These are phyloP conservation scores for Drosophila kikkawai DNA, from an alignment of 1,140 invertebrate species.

Conservation along the genomic window DNA sequence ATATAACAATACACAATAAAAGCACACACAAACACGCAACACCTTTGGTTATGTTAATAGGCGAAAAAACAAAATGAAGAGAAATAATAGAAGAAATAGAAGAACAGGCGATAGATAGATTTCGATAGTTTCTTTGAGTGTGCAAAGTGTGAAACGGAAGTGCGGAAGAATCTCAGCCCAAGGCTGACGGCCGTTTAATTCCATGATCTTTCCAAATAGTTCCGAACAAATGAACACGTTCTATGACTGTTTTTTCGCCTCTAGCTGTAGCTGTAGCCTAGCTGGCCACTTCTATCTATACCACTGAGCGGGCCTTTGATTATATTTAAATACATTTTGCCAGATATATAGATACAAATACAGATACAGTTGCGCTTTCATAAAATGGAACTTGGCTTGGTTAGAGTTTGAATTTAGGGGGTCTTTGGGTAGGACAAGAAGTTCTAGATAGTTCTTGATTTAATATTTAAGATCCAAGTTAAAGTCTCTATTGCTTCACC, in stretches of 20 bases:
- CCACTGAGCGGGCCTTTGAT: conserved; percentile 23
- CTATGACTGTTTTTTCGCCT: conserved; percentile 65
- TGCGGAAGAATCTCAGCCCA: conserved; percentile 74
- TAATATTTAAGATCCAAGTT: too few species aligned
- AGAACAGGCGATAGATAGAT: conserved; percentile 43
- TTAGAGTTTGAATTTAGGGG: too few species aligned
- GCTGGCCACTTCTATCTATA: conserved; percentile 8
- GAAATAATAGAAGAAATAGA: conserved; percentile 23
- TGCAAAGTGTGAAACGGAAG: conserved; percentile 78
- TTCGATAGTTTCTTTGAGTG: conserved; percentile 39
- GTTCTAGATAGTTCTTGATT: not conserved
- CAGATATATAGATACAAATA: not conserved
- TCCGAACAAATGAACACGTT: conserved; percentile 61
- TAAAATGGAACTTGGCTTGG: not conserved
- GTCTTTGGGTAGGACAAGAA: not conserved
- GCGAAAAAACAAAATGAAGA: conserved; percentile 43
- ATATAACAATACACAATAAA: conserved; percentile 11
- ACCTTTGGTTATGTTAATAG: conserved; percentile 64
- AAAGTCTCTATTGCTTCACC: too few species aligned
- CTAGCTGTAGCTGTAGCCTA: conserved; percentile 15
- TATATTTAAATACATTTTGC: conserved; percentile 51
- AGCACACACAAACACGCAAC: conserved; percentile 6
- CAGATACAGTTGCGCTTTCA: conserved; percentile 16
- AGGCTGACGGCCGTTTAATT: conserved; percentile 76
- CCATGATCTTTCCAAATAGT: conserved; percentile 79